Percentiles rank a stretch among this genome's conserved stretches.
Conservation (phyloP, 2,888 invertebrate species). For the Eutolmus rufibarbis region DNA sequence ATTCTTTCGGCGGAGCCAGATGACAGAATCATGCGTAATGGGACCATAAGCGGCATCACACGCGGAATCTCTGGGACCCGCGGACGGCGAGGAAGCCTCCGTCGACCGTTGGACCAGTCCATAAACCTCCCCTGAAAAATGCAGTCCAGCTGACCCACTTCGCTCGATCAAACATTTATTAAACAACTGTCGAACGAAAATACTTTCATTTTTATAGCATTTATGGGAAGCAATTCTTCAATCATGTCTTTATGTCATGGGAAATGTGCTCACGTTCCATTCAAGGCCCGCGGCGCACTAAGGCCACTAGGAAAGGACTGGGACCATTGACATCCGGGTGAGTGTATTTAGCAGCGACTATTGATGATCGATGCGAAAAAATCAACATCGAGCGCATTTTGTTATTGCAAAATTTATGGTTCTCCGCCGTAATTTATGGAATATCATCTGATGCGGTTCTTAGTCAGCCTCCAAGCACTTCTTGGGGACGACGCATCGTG, state of each 20-base stretch:
- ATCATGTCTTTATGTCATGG: conserved; percentile 13
- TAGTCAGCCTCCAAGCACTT: neutral
- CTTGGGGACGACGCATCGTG: neutral
- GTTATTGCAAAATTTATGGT: neutral
- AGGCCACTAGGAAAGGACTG: conserved; percentile 11
- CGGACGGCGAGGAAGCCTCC: neutral
- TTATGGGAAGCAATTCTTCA: conserved; percentile 35
- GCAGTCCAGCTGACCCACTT: conserved; percentile 16
- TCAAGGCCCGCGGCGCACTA: conserved; percentile 5
- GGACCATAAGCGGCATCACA: conserved; percentile 15
- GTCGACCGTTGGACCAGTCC: conserved; percentile 9
- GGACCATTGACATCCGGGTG: neutral
- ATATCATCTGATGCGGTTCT: neutral
- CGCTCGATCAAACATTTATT: conserved; percentile 23
- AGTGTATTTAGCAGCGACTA: neutral
- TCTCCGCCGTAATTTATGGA: neutral
- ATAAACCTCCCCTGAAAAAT: conserved; percentile 32
- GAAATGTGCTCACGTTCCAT: conserved; percentile 18
- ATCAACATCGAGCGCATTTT: neutral
- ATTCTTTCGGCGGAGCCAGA: conserved; percentile 18
- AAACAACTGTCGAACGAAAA: conserved; percentile 1
- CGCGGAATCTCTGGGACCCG: neutral
- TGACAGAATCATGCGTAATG: conserved; percentile 38
- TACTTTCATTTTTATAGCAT: conserved; percentile 31
- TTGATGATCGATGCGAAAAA: neutral